Percentiles rank a stretch among this genome's conserved stretches.
These are phyloP conservation scores for Serinus canaria DNA, from an alignment of 2,113 vertebrate species.

Conservation along the genomic window DNA sequence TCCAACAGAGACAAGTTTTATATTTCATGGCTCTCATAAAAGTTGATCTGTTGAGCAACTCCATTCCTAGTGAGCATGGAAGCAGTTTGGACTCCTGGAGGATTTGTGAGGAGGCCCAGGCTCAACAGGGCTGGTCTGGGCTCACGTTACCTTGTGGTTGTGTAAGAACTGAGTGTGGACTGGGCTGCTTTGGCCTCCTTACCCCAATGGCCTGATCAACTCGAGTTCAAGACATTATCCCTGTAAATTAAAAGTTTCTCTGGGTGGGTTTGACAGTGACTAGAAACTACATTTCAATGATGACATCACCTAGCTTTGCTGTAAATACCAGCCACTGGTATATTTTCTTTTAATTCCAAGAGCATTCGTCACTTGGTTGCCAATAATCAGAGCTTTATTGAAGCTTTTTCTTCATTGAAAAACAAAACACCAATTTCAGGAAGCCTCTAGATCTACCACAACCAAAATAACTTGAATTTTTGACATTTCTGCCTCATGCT, in stretches of 20 bases:
- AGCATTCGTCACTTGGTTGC: background rate
- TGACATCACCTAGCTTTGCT: background rate
- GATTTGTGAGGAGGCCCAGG: background rate
- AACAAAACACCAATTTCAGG: background rate
- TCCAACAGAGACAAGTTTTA: background rate
- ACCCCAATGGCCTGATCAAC: too few species aligned
- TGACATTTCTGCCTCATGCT: background rate
- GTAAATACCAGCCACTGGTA: background rate
- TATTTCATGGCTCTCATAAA: accelerated
- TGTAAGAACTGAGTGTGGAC: accelerated
- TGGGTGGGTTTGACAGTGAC: background rate
- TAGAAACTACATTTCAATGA: background rate
- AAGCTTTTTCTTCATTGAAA: background rate
- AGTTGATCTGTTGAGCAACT: background rate
- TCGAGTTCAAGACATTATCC: background rate
- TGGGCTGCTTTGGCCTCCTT: background rate
- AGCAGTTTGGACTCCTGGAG: background rate
- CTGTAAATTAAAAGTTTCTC: background rate
- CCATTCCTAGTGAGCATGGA: background rate
- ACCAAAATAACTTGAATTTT: background rate
- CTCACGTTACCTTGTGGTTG: background rate
- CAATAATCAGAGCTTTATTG: background rate
- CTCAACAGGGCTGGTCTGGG: background rate
- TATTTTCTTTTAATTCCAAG: background rate
- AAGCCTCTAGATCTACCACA: background rate